phyloP scores from a whole-genome alignment of 1,140 invertebrate genomes.

The Gryon sp. region DNA sequence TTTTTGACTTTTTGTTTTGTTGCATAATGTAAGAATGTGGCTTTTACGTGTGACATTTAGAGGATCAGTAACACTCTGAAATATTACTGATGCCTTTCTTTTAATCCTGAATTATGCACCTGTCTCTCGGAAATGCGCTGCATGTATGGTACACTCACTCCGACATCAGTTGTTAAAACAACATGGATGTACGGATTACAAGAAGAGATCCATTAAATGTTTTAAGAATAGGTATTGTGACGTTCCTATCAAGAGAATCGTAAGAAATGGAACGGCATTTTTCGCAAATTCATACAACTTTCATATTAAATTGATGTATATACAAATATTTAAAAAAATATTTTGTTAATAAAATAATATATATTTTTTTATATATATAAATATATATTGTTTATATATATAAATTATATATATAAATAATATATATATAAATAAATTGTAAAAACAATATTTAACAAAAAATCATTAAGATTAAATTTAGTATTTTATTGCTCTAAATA shows the following conservation, averaged over 20 bases:
- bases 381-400: too few relatives aligned
- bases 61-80: slow-evolving; percentile 12
- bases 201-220: slow-evolving; percentile 23
- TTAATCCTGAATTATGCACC: slow-evolving; percentile 27
- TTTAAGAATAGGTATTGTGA: slow-evolving; percentile 1
- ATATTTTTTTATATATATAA: too few relatives aligned
- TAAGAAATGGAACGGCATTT: too few relatives aligned
- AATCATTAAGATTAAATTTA: too few relatives aligned
- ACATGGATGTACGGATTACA: slow-evolving; percentile 20
- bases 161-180: slow-evolving; percentile 15
- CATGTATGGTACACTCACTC: not conserved
- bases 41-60: not conserved
- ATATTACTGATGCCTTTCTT: slow-evolving; percentile 13
- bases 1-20: not conserved
- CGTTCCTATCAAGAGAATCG: not conserved
- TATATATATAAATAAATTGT: too few relatives aligned
- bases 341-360: too few relatives aligned
- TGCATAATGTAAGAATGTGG: not conserved
- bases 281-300: too few relatives aligned
- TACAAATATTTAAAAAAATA: too few relatives aligned
- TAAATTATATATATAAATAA: too few relatives aligned
- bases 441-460: too few relatives aligned
- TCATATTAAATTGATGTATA: too few relatives aligned
- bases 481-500: too few relatives aligned
- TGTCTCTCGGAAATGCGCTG: not conserved